phyloP scores from a whole-genome alignment of 2,888 invertebrate genomes.

The Macroteleia sp. region DNA sequence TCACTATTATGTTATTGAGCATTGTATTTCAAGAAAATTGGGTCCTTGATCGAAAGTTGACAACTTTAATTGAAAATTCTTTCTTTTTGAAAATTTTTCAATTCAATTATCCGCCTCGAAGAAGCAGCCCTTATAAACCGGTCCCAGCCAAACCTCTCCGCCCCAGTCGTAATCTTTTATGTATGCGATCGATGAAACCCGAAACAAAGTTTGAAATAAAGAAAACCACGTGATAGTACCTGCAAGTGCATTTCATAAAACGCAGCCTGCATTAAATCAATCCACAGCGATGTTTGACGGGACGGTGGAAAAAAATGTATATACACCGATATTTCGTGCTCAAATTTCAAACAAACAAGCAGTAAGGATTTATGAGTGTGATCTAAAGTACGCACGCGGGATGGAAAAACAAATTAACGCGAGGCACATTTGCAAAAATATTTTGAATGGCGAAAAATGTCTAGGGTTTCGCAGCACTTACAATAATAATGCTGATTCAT shows the following conservation, averaged over 20 bases:
- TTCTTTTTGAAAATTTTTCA: constrained; percentile 71
- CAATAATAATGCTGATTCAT: constrained; percentile 31
- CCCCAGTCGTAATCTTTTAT: constrained; percentile 71
- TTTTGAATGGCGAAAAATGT: constrained; percentile 35
- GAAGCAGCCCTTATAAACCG: constrained; percentile 74
- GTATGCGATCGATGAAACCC: constrained; percentile 64
- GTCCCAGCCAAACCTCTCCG: constrained; percentile 66
- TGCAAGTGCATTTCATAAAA: constrained; percentile 43
- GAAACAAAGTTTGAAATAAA: constrained; percentile 57
- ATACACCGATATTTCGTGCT: constrained; percentile 29
- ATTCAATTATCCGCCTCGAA: constrained; percentile 77
- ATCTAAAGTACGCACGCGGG: constrained; percentile 32
- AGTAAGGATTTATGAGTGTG: constrained; percentile 39
- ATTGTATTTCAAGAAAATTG: too few relatives aligned
- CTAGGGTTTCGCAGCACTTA: constrained; percentile 13
- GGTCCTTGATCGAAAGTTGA: too few relatives aligned
- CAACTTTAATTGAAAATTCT: constrained; percentile 19
- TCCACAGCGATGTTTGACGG: constrained; percentile 37
- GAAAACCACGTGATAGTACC: constrained; percentile 40
- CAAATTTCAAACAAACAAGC: constrained; percentile 51
- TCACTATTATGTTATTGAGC: too few relatives aligned
- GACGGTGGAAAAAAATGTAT: constrained; percentile 10
- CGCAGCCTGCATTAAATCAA: constrained; percentile 48
- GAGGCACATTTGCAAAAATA: constrained; percentile 42
- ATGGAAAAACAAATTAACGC: constrained; percentile 49